These are phyloP conservation scores for Dasyornis broadbenti DNA, from an alignment of 2,113 vertebrate genomes.

Conservation along the genomic window DNA sequence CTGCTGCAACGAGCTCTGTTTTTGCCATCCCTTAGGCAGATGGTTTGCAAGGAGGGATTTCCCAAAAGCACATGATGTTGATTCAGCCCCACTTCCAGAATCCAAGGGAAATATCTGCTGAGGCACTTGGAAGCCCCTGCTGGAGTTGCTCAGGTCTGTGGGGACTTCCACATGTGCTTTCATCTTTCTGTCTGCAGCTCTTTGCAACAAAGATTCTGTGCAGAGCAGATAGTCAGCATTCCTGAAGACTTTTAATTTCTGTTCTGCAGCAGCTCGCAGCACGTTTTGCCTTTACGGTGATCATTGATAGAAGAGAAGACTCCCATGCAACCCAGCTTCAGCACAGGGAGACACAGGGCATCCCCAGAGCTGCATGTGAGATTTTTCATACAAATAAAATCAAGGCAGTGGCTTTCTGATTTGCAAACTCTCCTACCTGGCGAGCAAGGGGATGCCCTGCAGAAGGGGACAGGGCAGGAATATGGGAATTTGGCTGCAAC, in stretches of 20 bases:
- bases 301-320: neutral
- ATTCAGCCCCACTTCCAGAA: neutral
- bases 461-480: neutral
- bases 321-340: neutral
- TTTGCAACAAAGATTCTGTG: neutral
- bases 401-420: neutral
- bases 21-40: neutral
- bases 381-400: neutral
- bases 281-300: rapidly evolving
- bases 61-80: neutral
- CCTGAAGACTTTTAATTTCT: neutral
- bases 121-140: neutral
- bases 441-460: neutral
- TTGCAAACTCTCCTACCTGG: neutral
- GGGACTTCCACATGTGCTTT: neutral
- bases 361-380: neutral
- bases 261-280: neutral
- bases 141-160: neutral
- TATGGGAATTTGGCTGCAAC: neutral
- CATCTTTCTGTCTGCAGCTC: slow-evolving; percentile 2
- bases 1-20: neutral
- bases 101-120: neutral
- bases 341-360: neutral
- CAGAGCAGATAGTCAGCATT: neutral
- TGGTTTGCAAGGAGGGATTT: neutral